phyloP scores from a whole-genome alignment of 2,888 invertebrate genomes.

The Xanthorhoe spadicearia region DNA sequence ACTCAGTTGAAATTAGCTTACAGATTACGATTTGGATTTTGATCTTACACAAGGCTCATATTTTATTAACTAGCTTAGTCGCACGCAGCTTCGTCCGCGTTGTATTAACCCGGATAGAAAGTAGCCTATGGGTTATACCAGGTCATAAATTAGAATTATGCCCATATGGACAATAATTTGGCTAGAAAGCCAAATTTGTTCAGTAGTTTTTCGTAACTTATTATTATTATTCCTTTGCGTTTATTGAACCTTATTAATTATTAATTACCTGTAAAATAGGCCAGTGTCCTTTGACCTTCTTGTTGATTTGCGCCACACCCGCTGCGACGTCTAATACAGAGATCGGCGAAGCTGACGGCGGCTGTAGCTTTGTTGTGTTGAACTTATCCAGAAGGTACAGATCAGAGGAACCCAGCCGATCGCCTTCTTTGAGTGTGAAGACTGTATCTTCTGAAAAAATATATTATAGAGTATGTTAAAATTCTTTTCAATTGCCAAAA shows the following conservation, averaged over 20 bases:
- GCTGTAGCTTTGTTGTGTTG: slow-evolving; percentile 57
- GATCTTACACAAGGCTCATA: too few species aligned
- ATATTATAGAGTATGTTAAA: not conserved
- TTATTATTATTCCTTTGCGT: too few species aligned
- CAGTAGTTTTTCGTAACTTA: too few species aligned
- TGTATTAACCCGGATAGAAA: too few species aligned
- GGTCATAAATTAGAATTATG: too few species aligned
- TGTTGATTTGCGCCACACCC: slow-evolving; percentile 42
- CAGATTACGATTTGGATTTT: not conserved
- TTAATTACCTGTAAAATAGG: slow-evolving; percentile 67
- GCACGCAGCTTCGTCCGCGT: too few species aligned
- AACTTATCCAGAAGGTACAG: slow-evolving; percentile 49
- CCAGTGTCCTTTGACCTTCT: slow-evolving; percentile 51
- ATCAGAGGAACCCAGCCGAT: slow-evolving; percentile 45
- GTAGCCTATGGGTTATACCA: too few species aligned
- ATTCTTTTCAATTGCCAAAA: too few species aligned
- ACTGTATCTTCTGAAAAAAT: slow-evolving; percentile 52
- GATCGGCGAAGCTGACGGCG: slow-evolving; percentile 56
- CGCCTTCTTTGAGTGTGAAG: slow-evolving; percentile 61
- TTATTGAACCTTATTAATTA: too few species aligned
- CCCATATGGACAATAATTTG: too few species aligned
- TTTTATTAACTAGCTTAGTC: too few species aligned
- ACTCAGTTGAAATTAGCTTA: slow-evolving; percentile 8
- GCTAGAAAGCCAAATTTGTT: too few species aligned
- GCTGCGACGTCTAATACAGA: slow-evolving; percentile 33